phyloP scores from a whole-genome alignment of 2,888 invertebrate species.

The Drosophila mercatorum region DNA sequence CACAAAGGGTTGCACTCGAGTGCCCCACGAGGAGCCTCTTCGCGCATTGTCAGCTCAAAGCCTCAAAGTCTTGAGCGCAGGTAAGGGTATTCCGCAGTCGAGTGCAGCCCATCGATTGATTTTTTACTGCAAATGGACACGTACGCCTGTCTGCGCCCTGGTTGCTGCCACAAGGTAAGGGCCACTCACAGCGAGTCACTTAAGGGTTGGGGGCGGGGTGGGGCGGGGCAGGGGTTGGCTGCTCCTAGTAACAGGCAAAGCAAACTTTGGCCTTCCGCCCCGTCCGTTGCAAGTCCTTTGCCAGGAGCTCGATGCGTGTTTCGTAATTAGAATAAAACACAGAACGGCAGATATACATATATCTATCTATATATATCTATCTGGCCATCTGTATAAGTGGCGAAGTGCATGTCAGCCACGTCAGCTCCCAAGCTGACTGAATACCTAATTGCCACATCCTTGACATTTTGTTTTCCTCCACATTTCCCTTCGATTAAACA shows the following conservation, averaged over 20 bases:
- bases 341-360: background rate
- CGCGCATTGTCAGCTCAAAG: background rate
- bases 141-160: conserved; percentile 37
- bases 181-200: conserved; percentile 6
- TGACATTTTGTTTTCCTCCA: background rate
- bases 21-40: background rate
- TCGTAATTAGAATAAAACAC: conserved; percentile 37
- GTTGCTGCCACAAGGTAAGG: conserved; percentile 29
- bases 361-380: background rate
- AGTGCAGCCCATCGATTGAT: background rate
- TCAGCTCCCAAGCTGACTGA: conserved; percentile 25
- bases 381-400: background rate
- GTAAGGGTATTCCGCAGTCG: conserved; percentile 4
- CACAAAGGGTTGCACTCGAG: conserved; percentile 24
- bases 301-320: background rate
- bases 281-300: background rate
- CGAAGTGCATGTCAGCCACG: conserved; percentile 30
- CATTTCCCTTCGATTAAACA: background rate
- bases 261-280: background rate
- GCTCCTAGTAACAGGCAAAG: conserved; percentile 1
- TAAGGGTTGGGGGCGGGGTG: background rate
- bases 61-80: background rate
- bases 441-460: conserved; percentile 1
- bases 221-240: background rate
- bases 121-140: conserved; percentile 34